phyloP scores from a whole-genome alignment of 53 echinoderm and acorn worm genomes.

The Echinometra lucunter region DNA sequence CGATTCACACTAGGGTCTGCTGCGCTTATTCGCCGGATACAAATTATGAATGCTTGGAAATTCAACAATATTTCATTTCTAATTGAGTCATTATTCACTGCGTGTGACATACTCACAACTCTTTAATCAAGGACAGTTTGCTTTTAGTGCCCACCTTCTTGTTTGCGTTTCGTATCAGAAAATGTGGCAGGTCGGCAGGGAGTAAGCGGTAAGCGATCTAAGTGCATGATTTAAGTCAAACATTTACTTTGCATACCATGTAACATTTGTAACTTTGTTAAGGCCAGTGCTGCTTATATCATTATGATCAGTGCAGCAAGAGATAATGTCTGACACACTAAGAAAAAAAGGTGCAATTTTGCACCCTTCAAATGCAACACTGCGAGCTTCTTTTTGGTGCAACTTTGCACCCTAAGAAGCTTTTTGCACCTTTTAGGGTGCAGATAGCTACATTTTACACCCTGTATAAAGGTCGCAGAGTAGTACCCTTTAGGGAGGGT shows the following conservation, averaged over 20 bases:
- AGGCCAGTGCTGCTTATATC: neutral
- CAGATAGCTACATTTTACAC: too few species aligned
- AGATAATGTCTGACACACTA: neutral
- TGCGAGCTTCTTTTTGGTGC: too few species aligned
- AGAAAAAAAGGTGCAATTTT: too few species aligned
- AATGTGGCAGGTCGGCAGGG: neutral
- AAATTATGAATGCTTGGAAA: neutral
- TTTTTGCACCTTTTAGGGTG: too few species aligned
- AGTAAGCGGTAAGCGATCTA: neutral
- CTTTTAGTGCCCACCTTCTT: slow-evolving; percentile 25
- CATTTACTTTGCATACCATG: neutral
- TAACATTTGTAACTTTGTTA: neutral
- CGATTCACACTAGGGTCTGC: neutral
- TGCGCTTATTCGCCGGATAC: neutral
- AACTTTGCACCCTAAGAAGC: too few species aligned
- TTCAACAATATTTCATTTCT: neutral
- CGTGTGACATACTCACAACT: slow-evolving; percentile 30
- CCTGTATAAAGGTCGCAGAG: too few species aligned
- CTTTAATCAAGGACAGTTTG: slow-evolving; percentile 16
- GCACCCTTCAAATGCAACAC: too few species aligned
- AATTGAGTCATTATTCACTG: neutral
- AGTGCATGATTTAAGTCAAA: neutral
- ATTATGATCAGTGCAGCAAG: neutral
- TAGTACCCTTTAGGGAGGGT: too few species aligned
- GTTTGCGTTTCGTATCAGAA: neutral